Base-by-base conservation (phyloP, 2,888 invertebrate genomes). In the Dolomedes plantarius region DNA sequence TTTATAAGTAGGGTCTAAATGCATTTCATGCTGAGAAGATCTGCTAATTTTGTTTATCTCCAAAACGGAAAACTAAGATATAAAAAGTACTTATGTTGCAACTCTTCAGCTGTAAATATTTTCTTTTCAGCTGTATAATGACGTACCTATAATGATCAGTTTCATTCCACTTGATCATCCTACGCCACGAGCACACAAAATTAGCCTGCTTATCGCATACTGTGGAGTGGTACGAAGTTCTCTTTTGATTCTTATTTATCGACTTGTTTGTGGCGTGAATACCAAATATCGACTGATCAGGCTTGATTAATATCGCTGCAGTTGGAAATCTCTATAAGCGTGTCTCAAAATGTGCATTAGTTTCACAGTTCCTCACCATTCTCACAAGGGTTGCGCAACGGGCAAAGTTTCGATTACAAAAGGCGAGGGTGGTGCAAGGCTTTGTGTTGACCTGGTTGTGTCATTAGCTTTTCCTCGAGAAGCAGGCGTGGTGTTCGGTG, bases 331-430 rank as follows among this genome's bases (percentile, higher is more conserved):
- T 16, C 23, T 23, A n/a, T 0, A 19, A 11, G 13, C 23, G 23
- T 56, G 56, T 1, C 56, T n/a, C 56, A 23, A 23, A 56, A 46
- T 46, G 19, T 23, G 23, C 56, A 56, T 56, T 56, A 2, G 3
- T 23, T 56, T 56, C 2, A 1, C 3, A 23, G 56, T 23, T 23
- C 19, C 19, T 1, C 23, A 23, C 56, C 23, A 23, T 46, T 46
- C 41, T 46, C 56, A 0, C 56, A 6, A 27, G 65, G 67, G 32
- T 67, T 77, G 50, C 29, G 39, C 50, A 81, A 74, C 50, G 2
- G 67, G 67, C 2, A 29, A 74, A 72, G 80, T 81, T 46, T 83
- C 76, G 77, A 77, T 83, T 83, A 83, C 83, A 83, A 83, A 83
- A 77, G 83, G 72, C 65, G 83, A 83, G 83, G 83, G 83, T 83